Evolutionary conservation across 2,797 vertebrate species (phyloP), one percentile per base, ranked within the genome.

Genomic region (Amblyopsis hoosieri): DNA sequence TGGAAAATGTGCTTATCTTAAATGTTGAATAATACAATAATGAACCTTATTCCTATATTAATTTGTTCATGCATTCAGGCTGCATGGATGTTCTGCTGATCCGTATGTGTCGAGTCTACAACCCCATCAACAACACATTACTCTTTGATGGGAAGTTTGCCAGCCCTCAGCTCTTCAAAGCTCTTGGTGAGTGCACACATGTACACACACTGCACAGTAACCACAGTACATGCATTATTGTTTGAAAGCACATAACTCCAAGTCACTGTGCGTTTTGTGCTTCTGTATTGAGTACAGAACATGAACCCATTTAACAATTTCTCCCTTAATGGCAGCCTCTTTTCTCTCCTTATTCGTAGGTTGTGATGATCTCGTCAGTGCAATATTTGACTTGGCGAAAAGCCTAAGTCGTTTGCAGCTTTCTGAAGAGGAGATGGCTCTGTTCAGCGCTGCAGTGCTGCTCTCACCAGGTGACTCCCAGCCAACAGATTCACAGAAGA

Each of bases 11-110:
- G 12, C 33, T 13, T 52, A 29, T 11, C 9, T 42, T 42, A 17
- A 64, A 19, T 12, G 54, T 47, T 62, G 62, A 52, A 62, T 29
- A 29, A 29, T 29, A 79, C 60, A 72, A 62, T 29, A 45, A n/a
- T 14, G 17, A 23, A 45, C 64, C 67, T 75, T 78, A 68, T 87
- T 52, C 65, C 49, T 70, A 42, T 42, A 8, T 42, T 42, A 2
- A 8, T 42, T 7, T 42, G 37, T 7, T 78, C 65, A 64, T 57
- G 23, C 66, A 13, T 70, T 37, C 87, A 97, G 96, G 96, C 66
- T 97, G 95, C 79, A 89, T 97, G 76, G 94, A 96, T 59, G 92
- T 97, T 62, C 93, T 97, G 33, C 90, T 97, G 70, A 94, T 97
- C 69, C 93, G 95, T 60, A 95, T 96, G 94, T 94, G 93, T 72